Conservation (phyloP, 2,797 vertebrate species). For the Sebastes alutus region DNA sequence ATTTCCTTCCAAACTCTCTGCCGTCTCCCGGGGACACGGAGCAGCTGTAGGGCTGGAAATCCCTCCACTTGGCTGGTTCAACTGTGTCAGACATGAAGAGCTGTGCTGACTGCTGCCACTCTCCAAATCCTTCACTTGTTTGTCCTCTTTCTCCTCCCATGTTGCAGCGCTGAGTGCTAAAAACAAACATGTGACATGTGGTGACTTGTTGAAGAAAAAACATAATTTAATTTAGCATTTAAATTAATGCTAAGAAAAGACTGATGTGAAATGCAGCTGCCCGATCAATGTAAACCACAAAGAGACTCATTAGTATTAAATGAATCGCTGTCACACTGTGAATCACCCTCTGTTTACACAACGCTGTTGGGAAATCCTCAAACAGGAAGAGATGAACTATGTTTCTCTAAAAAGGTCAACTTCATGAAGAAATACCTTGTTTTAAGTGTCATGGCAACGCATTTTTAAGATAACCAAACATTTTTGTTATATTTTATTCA, state of each 20-base stretch:
- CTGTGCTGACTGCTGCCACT: constrained; percentile 15
- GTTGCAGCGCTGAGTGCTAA: neutral
- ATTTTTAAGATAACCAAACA: neutral
- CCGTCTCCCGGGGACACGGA: constrained; percentile 37
- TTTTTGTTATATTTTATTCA: neutral
- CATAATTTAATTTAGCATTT: neutral
- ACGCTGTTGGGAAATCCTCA: constrained; percentile 1
- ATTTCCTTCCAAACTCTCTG: constrained; percentile 53
- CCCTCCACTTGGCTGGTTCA: constrained; percentile 29
- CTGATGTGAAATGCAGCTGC: neutral
- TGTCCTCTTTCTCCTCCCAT: neutral
- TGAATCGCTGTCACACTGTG: neutral
- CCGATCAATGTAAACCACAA: neutral
- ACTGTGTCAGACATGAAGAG: constrained; percentile 38
- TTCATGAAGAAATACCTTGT: neutral
- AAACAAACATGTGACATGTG: neutral
- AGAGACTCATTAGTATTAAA: neutral
- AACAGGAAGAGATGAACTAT: neutral
- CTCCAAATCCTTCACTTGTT: constrained; percentile 3
- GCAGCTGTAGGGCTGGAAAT: constrained; percentile 60
- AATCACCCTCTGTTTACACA: neutral
- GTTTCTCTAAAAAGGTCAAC: neutral
- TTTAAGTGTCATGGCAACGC: neutral
- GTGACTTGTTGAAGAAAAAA: neutral
- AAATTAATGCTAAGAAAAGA: neutral